phyloP scores from a whole-genome alignment of 64 coral and sea anemone species.

The Cladopsammia gracilis region DNA sequence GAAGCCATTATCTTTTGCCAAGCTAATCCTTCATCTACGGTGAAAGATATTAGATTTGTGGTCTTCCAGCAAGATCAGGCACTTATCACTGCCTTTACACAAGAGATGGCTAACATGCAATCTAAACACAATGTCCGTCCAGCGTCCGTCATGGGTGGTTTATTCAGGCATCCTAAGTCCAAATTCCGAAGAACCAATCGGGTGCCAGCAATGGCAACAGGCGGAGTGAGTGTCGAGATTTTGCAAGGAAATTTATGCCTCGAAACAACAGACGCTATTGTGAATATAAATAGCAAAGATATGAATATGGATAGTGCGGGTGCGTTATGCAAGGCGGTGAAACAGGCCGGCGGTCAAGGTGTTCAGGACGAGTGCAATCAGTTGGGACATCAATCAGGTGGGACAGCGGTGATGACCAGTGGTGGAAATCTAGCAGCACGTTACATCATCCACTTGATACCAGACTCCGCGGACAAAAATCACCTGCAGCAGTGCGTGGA shows the following conservation, averaged over 20 bases:
- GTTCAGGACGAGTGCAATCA: conserved; percentile 5
- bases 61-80: conserved; percentile 9
- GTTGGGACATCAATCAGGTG: conserved; percentile 1
- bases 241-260: conserved; percentile 2
- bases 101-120: conserved; percentile 1
- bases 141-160: too few species aligned
- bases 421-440: not conserved
- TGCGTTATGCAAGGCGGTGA: conserved; percentile 60
- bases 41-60: conserved; percentile 48
- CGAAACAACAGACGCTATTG: conserved; percentile 45
- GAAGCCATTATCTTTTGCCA: conserved; percentile 7
- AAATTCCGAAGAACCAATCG: not conserved
- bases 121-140: not conserved
- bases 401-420: conserved; percentile 6
- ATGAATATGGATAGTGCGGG: conserved; percentile 76
- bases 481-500: conserved; percentile 49
- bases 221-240: not conserved
- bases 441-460: conserved; percentile 14
- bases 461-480: not conserved
- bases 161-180: not conserved
- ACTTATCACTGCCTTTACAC: not conserved
- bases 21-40: not conserved
- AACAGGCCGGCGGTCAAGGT: conserved; percentile 6
- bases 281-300: conserved; percentile 31
- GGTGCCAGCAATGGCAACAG: not conserved